Evolutionary conservation across 2,888 invertebrate species (phyloP), one percentile per base, ranked within the genome.

Genomic region (Gandaritis pyraliata): DNA sequence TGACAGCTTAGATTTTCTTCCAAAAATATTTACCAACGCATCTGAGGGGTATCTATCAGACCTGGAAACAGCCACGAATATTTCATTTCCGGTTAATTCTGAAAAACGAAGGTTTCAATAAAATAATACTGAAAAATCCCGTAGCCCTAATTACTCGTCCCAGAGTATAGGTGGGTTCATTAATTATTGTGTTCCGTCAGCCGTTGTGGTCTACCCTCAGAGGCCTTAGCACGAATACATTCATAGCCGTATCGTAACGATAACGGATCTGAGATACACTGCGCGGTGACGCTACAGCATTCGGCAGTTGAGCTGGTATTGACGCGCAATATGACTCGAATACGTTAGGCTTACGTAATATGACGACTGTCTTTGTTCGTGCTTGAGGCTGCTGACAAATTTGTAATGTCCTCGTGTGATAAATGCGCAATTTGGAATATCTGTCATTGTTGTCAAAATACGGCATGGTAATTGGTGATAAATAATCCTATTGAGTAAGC

Each of bases 391-490:
- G 69, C 74, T 81, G 81, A 84, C 83, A 82, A 85, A 86, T 86
- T 82, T 75, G 81, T 82, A 77, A 80, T 78, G 77, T 75, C 81
- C 75, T 67, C 72, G 63, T 68, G 69, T 83, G 82, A 84, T 83
- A 81, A 82, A 85, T 84, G 81, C 70, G 68, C 74, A 73, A 80
- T 81, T 81, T 76, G 78, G 79, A 81, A 81, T 81, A 78, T 80
- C 73, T 75, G 73, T 78, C 81, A 80, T 80, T 84, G 80, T 79
- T 79, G 76, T 76, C 73, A 46, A 46, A 65, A 66, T 54, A 79
- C 70, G 66, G 57, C 49, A 58, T n/a, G 57, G 53, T 60, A 55
- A 67, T 71, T n/a, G 57, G 53, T 60, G 57, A 67, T 71, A 64
- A 68, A 72, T 75, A 75, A 72, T 74, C 58, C 58, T 52, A 60